Evolutionary conservation across 2,888 invertebrate species (phyloP).

Genomic region (Anthrax anthrax): DNA sequence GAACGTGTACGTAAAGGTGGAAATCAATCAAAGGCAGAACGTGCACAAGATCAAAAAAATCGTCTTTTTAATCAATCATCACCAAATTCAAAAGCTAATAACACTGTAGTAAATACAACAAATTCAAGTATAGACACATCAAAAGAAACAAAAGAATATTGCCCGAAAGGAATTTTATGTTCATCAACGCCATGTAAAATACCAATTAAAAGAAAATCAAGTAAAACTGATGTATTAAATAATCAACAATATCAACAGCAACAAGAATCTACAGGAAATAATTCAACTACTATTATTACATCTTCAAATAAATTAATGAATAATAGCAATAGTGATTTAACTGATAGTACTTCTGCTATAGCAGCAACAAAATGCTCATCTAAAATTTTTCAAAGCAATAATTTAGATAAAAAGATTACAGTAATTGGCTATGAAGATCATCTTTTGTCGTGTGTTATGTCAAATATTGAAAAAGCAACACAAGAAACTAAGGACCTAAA

Average conservation of each 20-base stretch:
- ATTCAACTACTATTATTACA: too few relatives aligned
- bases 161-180: constrained; percentile 20
- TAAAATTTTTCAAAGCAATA: constrained; percentile 3
- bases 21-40: constrained; percentile 43
- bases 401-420: background rate
- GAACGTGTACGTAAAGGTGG: constrained; percentile 63
- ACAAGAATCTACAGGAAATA: background rate
- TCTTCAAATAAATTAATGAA: too few relatives aligned
- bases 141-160: constrained; percentile 17
- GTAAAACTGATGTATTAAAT: background rate
- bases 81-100: constrained; percentile 1
- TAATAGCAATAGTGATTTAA: too few relatives aligned
- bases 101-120: background rate
- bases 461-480: constrained; percentile 22
- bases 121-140: constrained; percentile 2
- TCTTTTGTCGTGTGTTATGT: constrained; percentile 20
- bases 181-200: constrained; percentile 20
- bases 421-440: constrained; percentile 17
- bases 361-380: background rate
- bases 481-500: constrained; percentile 19
- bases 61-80: constrained; percentile 20
- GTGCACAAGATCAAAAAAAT: constrained; percentile 57
- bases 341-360: constrained; percentile 1
- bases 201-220: constrained; percentile 4
- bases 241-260: background rate